Conservation (phyloP, 2,888 invertebrate genomes). For the Orthosia gothica region DNA sequence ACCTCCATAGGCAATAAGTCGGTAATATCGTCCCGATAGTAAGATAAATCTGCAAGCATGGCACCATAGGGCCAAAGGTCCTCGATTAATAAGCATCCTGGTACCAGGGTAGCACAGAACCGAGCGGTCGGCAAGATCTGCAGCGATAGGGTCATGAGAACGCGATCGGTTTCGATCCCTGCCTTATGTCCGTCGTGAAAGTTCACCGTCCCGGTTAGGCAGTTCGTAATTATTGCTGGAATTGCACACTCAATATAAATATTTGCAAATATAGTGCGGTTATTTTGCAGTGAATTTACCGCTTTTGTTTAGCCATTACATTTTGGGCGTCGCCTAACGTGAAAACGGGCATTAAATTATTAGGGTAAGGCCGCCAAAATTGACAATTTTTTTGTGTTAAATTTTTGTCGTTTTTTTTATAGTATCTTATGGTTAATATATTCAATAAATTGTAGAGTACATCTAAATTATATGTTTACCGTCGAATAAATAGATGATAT, state of each 20-base stretch:
- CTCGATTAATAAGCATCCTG: conserved; percentile 56
- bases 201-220: conserved; percentile 71
- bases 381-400: too few relatives aligned
- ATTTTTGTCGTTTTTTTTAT: too few relatives aligned
- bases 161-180: conserved; percentile 61
- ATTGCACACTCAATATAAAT: conserved; percentile 49
- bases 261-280: conserved; percentile 45
- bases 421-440: too few relatives aligned
- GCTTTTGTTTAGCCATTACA: background rate
- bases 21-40: conserved; percentile 28
- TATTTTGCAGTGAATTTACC: conserved; percentile 15
- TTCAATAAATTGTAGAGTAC: too few relatives aligned
- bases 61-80: conserved; percentile 57
- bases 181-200: conserved; percentile 69
- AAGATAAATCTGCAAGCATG: conserved; percentile 45
- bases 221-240: conserved; percentile 64
- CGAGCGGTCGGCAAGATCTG: conserved; percentile 59
- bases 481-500: too few relatives aligned
- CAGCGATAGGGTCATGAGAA: conserved; percentile 71
- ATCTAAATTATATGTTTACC: too few relatives aligned
- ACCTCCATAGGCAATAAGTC: conserved; percentile 2
- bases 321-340: background rate
- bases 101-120: conserved; percentile 67
- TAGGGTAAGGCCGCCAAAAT: too few relatives aligned
- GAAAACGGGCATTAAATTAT: background rate